Base-by-base conservation (phyloP, 2,888 invertebrate species). In the Euspilapteryx auroguttella region DNA sequence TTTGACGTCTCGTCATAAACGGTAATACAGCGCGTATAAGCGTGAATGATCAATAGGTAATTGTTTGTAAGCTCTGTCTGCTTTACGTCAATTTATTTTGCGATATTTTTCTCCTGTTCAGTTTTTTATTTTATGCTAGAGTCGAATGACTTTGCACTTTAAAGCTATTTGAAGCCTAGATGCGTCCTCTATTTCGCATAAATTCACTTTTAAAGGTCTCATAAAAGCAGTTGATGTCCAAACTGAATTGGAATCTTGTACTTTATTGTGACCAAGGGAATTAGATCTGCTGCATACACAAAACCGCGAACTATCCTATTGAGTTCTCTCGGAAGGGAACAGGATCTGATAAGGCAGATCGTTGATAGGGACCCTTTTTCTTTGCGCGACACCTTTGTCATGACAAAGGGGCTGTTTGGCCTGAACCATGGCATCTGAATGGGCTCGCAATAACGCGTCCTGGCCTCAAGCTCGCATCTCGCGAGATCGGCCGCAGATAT, bases 351-450 rank as follows among this genome's bases (percentile, higher is more conserved):
- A 75, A 75, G 68, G 64, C 39, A 61, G 69, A 73, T 73, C 65
- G 63, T 54, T 57, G 73, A 75, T 75, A 71, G 58, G 61, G 61
- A 53, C 62, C 66, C 64, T 69, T 73, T 73, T 73, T 69, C 73
- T 71, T 71, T 61, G 53, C 62, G 57, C 69, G 71, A 73, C 73
- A 75, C 73, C 71, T 75, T 75, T 71, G 73, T 71, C 69, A 71
- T 65, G 56, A 75, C 73, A 75, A 75, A 71, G 53, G 61, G 58
- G 51, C 66, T 73, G 69, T 73, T 69, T 66, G 65, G 66, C 58
- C 62, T 65, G 55, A 56, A 55, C 59, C 51, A 55, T 73, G 73
- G 73, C 73, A 66, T 69, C 61, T 75, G 71, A 75, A 75, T 73
- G 57, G 73, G 63, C 64, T 61, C 57, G 69, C 71, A 69, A 73